Evolutionary conservation across 2,113 vertebrate genomes (phyloP).

Genomic region (Alaudala cheleensis): DNA sequence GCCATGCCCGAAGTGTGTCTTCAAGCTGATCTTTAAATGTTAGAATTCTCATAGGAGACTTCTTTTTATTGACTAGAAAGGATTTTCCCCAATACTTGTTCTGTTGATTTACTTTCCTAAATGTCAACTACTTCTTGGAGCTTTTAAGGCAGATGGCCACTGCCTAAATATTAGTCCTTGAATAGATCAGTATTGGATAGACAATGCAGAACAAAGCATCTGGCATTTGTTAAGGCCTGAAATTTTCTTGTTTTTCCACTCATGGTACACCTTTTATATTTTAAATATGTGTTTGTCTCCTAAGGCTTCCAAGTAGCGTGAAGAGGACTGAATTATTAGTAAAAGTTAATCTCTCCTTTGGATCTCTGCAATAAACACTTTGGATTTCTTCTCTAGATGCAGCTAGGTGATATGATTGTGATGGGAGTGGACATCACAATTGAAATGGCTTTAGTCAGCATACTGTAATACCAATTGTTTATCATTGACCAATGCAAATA

Average conservation of each 20-base stretch:
- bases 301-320: neutral
- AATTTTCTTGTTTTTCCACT: neutral
- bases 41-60: neutral
- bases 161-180: neutral
- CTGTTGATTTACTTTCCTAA: conserved; percentile 36
- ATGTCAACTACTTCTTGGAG: neutral
- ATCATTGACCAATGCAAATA: neutral
- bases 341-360: neutral
- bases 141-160: neutral
- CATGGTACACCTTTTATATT: neutral
- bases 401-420: neutral
- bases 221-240: neutral
- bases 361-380: neutral
- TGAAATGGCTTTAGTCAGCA: neutral
- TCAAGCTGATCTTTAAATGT: conserved; percentile 53
- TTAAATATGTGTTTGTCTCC: neutral
- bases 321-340: neutral
- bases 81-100: neutral
- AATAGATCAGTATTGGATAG: neutral
- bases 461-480: neutral
- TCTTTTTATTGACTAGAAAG: conserved; percentile 30
- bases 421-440: neutral
- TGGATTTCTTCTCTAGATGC: neutral
- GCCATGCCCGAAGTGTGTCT: neutral
- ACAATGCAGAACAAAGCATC: neutral